These are phyloP conservation scores for Mallotus villosus DNA, from an alignment of 2,797 vertebrate species.

Conservation along the genomic window DNA sequence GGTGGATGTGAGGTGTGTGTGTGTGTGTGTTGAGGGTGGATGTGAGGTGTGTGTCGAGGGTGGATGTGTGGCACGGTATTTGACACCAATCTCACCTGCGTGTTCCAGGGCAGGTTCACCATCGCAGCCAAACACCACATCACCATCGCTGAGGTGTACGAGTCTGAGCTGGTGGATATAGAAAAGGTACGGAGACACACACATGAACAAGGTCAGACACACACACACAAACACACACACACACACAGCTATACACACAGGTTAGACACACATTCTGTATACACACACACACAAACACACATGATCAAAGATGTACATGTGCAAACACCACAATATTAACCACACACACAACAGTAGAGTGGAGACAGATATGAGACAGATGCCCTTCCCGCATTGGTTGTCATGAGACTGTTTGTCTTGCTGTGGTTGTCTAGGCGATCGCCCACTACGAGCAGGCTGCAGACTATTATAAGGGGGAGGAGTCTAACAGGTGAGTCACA, in stretches of 20 bases:
- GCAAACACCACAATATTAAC: neutral
- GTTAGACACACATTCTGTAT: slow-evolving; percentile 3
- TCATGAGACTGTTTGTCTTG: neutral
- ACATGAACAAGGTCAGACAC: neutral
- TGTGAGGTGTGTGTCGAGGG: neutral
- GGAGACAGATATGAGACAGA: no score
- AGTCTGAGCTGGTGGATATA: slow-evolving; percentile 72
- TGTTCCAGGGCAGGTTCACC: slow-evolving; percentile 72
- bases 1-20: slow-evolving; percentile 22
- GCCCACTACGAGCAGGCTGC: slow-evolving; percentile 80
- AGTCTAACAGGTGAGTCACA: slow-evolving; percentile 66
- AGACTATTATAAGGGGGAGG: slow-evolving; percentile 73
- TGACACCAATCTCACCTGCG: slow-evolving; percentile 46
- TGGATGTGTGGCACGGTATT: neutral
- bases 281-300: neutral
- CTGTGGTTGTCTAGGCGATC: slow-evolving; percentile 59
- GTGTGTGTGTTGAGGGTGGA: neutral
- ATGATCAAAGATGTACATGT: no score
- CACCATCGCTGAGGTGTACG: slow-evolving; percentile 74
- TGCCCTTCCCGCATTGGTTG: no score
- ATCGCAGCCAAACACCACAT: slow-evolving; percentile 81
- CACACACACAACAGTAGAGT: neutral
- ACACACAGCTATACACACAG: slow-evolving; percentile 7
- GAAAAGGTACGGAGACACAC: slow-evolving; percentile 59
- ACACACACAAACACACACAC: neutral